Conservation (phyloP, 2,113 vertebrate genomes). For the Cyphomyrus discorhynchus region DNA sequence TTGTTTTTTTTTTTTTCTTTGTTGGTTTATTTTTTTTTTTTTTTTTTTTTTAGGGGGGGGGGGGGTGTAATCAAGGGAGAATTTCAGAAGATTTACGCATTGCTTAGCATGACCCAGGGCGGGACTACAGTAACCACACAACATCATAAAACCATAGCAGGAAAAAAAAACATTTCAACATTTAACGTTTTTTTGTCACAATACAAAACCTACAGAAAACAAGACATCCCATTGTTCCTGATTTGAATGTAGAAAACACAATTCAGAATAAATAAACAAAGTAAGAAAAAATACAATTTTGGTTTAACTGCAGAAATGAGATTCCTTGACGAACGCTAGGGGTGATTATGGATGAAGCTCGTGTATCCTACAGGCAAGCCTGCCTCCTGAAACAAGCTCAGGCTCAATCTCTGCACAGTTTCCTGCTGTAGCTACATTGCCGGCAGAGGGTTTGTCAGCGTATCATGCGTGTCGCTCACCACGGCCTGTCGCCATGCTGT, state of each 20-base stretch:
- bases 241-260: not conserved
- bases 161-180: not conserved
- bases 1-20: no score
- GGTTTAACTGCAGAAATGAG: not conserved
- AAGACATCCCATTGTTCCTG: not conserved
- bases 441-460: not conserved
- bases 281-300: not conserved
- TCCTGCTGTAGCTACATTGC: not conserved
- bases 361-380: not conserved
- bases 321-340: not conserved
- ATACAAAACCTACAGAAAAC: not conserved
- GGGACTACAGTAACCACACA: not conserved
- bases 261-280: not conserved
- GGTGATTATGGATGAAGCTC: not conserved
- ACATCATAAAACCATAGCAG: not conserved
- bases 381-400: not conserved
- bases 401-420: not conserved
- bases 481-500: not conserved
- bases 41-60: not conserved
- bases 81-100: not conserved
- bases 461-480: not conserved
- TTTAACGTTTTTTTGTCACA: not conserved
- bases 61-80: not conserved
- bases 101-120: not conserved
- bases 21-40: no score